These are phyloP conservation scores for Hippocampus kuda DNA, from an alignment of 2,797 vertebrate genomes.

Conservation along the genomic window DNA sequence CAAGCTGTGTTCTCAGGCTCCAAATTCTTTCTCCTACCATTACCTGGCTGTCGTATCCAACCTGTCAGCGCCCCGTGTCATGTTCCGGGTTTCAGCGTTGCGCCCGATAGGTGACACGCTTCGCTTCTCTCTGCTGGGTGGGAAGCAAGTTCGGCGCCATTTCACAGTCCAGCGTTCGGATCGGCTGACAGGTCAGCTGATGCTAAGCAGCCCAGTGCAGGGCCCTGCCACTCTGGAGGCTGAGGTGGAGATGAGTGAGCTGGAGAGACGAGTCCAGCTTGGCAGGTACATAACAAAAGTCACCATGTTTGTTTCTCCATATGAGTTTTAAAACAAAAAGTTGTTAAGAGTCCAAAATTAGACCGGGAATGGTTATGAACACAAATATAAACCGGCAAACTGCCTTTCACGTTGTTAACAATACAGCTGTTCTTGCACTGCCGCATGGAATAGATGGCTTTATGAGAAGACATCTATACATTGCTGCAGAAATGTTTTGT, in stretches of 20 bases:
- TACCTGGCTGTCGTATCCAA: constrained; percentile 78
- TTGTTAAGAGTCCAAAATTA: constrained; percentile 6
- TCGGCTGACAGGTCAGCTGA: constrained; percentile 73
- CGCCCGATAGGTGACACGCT: constrained; percentile 72
- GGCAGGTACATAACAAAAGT: constrained; percentile 80
- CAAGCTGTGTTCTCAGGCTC: constrained; percentile 69
- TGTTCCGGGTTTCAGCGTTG: constrained; percentile 79
- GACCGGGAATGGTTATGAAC: background rate
- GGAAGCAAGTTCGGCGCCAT: constrained; percentile 56
- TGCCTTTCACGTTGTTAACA: background rate
- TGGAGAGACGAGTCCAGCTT: constrained; percentile 68
- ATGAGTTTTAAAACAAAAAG: constrained; percentile 68
- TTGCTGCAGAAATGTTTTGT: constrained; percentile 7
- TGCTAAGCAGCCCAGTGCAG: constrained; percentile 68
- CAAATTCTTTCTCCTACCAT: constrained; percentile 81
- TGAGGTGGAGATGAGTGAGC: constrained; percentile 82
- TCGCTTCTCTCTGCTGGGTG: constrained; percentile 69
- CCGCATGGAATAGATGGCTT: constrained; percentile 6
- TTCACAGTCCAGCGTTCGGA: constrained; percentile 73
- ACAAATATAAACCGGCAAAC: background rate
- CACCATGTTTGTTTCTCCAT: constrained; percentile 75
- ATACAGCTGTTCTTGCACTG: constrained; percentile 5
- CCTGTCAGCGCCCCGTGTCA: constrained; percentile 69
- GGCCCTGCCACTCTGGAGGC: constrained; percentile 73
- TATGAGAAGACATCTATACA: background rate